Conservation (phyloP, 2,797 vertebrate genomes). For the Adelosebastes latens region DNA sequence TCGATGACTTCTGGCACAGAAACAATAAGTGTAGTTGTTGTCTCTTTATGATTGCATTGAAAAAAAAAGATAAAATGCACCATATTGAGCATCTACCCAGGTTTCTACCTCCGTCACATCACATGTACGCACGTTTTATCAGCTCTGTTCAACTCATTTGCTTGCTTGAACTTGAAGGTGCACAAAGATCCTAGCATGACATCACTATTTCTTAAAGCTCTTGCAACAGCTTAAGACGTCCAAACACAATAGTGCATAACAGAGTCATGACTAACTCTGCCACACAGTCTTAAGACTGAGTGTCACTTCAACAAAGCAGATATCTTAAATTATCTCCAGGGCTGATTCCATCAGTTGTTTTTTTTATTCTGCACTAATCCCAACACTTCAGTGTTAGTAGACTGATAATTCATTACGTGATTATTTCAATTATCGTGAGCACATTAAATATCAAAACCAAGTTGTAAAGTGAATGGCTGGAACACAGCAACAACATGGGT, state of each 20-base stretch:
- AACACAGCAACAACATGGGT: constrained; percentile 24
- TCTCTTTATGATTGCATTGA: background rate
- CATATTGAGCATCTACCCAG: background rate
- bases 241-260: constrained; percentile 18
- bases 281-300: background rate
- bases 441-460: constrained; percentile 20
- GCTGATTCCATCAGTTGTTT: constrained; percentile 24
- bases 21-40: background rate
- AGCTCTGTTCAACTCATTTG: constrained; percentile 1
- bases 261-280: constrained; percentile 15
- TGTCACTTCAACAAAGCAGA: constrained; percentile 39
- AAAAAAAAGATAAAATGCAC: background rate
- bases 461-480: constrained; percentile 17
- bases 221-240: constrained; percentile 15
- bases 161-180: constrained; percentile 7
- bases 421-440: constrained; percentile 14
- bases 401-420: constrained; percentile 10
- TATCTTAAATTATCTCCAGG: constrained; percentile 38
- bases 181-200: background rate
- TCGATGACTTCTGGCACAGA: background rate
- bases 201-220: constrained; percentile 5
- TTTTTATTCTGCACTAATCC: constrained; percentile 26
- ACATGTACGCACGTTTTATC: background rate
- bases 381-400: constrained; percentile 14
- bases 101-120: background rate